A percentile compares a stretch with the other conserved stretches of the same genome.
These are phyloP conservation scores for Kryptolebias ocellatus DNA, from an alignment of 2,797 vertebrate species.

Conservation along the genomic window DNA sequence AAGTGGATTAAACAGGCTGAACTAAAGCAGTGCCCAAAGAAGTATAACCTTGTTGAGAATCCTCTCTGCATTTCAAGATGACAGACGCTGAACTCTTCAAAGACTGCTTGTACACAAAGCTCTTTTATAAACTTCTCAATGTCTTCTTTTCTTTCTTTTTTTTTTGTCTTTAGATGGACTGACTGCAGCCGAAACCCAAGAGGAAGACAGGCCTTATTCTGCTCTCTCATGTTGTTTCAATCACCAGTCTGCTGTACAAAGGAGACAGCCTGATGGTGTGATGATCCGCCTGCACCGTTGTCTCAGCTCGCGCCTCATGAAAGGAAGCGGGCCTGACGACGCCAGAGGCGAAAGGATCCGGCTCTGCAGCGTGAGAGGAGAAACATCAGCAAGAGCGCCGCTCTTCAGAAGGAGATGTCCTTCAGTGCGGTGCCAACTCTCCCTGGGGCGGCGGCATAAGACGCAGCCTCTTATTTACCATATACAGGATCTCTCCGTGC, in stretches of 20 bases:
- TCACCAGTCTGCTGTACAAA: conserved; percentile 74
- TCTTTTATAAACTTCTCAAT: conserved; percentile 70
- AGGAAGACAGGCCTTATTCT: conserved; percentile 70
- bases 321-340: conserved; percentile 81
- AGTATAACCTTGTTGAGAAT: conserved; percentile 37
- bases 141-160: conserved; percentile 41
- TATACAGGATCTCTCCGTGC: conserved; percentile 71
- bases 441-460: conserved; percentile 65
- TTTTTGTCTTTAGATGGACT: conserved; percentile 59
- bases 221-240: conserved; percentile 75
- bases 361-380: conserved; percentile 65
- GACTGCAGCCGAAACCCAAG: conserved; percentile 62
- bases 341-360: conserved; percentile 78
- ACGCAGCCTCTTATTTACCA: conserved; percentile 78
- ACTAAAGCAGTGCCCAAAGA: background rate
- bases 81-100: conserved; percentile 72
- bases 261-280: conserved; percentile 72
- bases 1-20: conserved; percentile 20
- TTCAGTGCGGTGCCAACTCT: conserved; percentile 75
- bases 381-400: conserved; percentile 61
- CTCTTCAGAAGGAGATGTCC: conserved; percentile 79
- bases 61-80: conserved; percentile 37
- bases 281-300: conserved; percentile 72
- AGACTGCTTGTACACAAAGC: conserved; percentile 69
- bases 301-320: conserved; percentile 81